Evolutionary conservation across 2,113 vertebrate genomes (phyloP).

Genomic region (Suricata suricatta): DNA sequence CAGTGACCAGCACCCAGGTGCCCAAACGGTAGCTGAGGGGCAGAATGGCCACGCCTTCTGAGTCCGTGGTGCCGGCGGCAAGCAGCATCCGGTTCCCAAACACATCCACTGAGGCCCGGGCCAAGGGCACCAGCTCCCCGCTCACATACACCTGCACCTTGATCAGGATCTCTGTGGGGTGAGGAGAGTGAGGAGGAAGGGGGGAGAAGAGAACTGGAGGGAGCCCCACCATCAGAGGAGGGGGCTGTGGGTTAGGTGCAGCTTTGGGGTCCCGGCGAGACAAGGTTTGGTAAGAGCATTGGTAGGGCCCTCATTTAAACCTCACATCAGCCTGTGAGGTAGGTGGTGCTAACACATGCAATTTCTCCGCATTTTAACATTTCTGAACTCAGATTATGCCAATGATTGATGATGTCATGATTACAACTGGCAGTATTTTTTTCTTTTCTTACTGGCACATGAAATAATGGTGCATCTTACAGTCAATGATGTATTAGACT

Average conservation of each 20-base stretch:
- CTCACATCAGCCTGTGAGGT: not conserved
- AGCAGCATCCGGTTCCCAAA: conserved; percentile 92
- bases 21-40: conserved; percentile 92
- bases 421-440: not conserved
- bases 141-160: conserved; percentile 97
- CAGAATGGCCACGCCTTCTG: conserved; percentile 88
- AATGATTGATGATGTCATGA: not conserved
- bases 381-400: not conserved
- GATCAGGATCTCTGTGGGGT: conserved; percentile 90
- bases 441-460: not conserved
- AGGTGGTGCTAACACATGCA: not conserved
- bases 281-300: not conserved
- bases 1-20: conserved; percentile 91
- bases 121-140: conserved; percentile 91
- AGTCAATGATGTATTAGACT: not conserved
- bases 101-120: conserved; percentile 89
- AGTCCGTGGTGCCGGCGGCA: conserved; percentile 87
- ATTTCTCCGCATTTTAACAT: not conserved
- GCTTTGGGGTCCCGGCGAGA: not conserved
- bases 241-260: not conserved
- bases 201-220: not conserved
- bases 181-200: not conserved
- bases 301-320: not conserved
- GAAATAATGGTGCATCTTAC: not conserved
- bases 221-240: not conserved